Base-by-base conservation (phyloP, 2,113 vertebrate genomes). In the Ailurus styani region DNA sequence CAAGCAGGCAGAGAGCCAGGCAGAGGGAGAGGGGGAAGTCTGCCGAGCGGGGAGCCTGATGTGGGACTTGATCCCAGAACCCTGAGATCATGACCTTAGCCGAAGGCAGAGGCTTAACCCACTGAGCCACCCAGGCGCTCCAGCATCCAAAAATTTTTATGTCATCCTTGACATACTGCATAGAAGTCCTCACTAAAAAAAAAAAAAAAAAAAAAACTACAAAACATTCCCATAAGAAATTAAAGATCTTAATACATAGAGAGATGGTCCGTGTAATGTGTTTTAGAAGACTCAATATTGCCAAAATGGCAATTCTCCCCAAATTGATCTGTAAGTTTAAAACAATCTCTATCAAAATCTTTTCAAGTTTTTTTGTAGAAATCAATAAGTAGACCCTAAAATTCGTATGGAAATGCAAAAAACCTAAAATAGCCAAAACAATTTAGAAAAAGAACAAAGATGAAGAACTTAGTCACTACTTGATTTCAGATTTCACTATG, bases 121-220 rank as follows among this genome's bases (percentile, higher is more conserved):
- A n/a, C n/a, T n/a, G n/a, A n/a, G n/a, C n/a, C n/a, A n/a, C n/a
- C n/a, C n/a, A n/a, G n/a, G n/a, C n/a, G n/a, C n/a, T n/a, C n/a
- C n/a, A n/a, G 23, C 37, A 77, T 91, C 88, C 20, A 57, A 23
- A 4, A 82, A 87, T 40, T 93, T 62, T 75, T 1, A 3, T 87
- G 17, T 78, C 37, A 55, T 47, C 52, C 57, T 90, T 52, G 17
- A 85, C 54, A 77, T 10, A 96, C 21, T 93, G n/a, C 37, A 42
- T 21, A 96, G 54, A 94, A 77, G 5, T 52, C 62, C 72, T 82
- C 2, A 54, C 4, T 91, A 50, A 93, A 89, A 92, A 14, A 57
- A 54, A 95, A 92, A 14, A 57, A 54, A 95, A 17, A 93, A 91
- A 79, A 40, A 57, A 96, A 95, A 70, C 40, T 81, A 92, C 2